These are phyloP conservation scores for Psilopogon haemacephalus DNA, from an alignment of 2,113 vertebrate genomes.

Conservation along the genomic window DNA sequence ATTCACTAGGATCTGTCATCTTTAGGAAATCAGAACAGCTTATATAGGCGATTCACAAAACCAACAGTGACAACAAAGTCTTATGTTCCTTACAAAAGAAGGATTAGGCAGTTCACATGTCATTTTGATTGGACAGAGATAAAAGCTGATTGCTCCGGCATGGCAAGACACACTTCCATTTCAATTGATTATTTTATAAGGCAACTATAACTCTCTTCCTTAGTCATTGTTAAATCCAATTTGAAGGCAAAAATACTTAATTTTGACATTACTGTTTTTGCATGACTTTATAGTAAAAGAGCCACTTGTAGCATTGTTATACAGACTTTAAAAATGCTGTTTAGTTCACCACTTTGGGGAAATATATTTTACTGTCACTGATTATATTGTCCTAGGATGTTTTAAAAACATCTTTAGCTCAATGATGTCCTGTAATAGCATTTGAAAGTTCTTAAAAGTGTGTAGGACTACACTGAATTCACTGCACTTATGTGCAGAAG, in stretches of 20 bases:
- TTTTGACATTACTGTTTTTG: slow-evolving; percentile 46
- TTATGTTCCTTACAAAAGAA: slow-evolving; percentile 87
- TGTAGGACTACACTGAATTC: not conserved
- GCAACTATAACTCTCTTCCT: slow-evolving; percentile 72
- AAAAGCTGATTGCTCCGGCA: slow-evolving; percentile 90
- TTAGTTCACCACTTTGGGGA: not conserved
- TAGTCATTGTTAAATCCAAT: slow-evolving; percentile 65
- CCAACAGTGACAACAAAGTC: slow-evolving; percentile 88
- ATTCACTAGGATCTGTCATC: slow-evolving; percentile 85
- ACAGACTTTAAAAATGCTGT: not conserved
- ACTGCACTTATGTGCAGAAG: not conserved
- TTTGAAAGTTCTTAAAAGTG: not conserved
- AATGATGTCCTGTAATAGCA: not conserved
- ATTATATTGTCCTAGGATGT: not conserved
- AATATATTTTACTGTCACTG: not conserved
- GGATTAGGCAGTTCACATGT: slow-evolving; percentile 92
- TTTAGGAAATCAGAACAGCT: slow-evolving; percentile 90
- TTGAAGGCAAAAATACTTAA: slow-evolving; percentile 50
- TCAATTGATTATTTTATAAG: slow-evolving; percentile 83
- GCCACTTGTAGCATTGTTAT: not conserved
- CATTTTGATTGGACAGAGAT: slow-evolving; percentile 88
- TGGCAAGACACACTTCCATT: slow-evolving; percentile 82
- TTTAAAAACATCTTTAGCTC: not conserved
- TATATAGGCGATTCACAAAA: slow-evolving; percentile 90
- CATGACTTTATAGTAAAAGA: not conserved